Evolutionary conservation across 2,888 invertebrate species (phyloP), one percentile per base, ranked within the genome.

Genomic region (Eupeodes latifasciatus): DNA sequence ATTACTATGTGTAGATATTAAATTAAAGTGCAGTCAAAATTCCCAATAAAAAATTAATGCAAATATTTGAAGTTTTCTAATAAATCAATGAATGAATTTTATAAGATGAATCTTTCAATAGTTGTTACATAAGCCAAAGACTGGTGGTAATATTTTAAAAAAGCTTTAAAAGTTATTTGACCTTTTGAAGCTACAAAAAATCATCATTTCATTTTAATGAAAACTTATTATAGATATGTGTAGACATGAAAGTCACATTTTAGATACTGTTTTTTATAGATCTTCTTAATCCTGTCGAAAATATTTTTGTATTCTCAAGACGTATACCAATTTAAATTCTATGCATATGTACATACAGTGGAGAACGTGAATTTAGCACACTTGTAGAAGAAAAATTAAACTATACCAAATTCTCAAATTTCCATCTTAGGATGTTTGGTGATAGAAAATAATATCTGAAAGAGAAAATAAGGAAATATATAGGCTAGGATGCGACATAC

Each of bases 171-270:
- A 64, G 44, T 12, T 19, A 19, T 40, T 40, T 40, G 61, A n/a
- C 36, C n/a, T 16, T 36, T 40, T 16, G 2, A 40, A 44, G 16
- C 4, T 11, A 9, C 40, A 44, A 62, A 16, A 11, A 10, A 62
- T 61, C 47, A 47, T 49, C 27, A 66, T 27, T 27, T 40, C 3
- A 27, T 27, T 64, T 64, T 64, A 47, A 47, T 47, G 19, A 64
- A 64, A 64, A 47, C 12, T 47, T 12, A 34, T 36, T 36, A 59
- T 34, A 34, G 34, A 59, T 59, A 27, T 27, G 27, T 27, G 27
- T 27, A 27, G 27, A 27, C 3, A 3, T 27, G 27, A 57, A 27
- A 59, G 14, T 14, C 59, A 57, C 14, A 12, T 19, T 44, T 64
- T 3, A n/a, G n/a, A n/a, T 64, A 40, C 7, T 64, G 5, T 64